Evolutionary conservation across 2,797 vertebrate species (phyloP), one percentile per base, ranked within the genome.

Genomic region (Coluber constrictor): DNA sequence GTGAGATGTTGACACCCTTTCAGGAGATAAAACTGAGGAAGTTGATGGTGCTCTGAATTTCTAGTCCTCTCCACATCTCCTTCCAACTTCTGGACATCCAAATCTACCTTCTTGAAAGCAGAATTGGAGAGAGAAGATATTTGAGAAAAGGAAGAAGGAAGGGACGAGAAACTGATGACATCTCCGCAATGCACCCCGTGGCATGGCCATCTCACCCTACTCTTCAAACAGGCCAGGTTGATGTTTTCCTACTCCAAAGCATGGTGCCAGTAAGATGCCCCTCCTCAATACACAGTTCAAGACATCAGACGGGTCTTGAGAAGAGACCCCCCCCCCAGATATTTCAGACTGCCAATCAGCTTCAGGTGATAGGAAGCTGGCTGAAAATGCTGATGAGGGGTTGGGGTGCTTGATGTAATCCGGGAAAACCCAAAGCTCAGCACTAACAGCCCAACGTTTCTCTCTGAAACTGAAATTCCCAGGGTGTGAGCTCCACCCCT

Each of bases 401-500:
- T 37, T 86, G 94, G 92, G 93, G 94, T 95, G 93, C 95, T 96
- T 93, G 95, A 96, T 96, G 96, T 57, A 94, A 97, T 96, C 92
- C 95, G 91, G 27, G 4, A 88, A 97, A 98, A 96, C 86, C 95
- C 95, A 92, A 1, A 94, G 96, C 97, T 97, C 97, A 98, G 98
- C 97, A 98, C 96, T 95, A 96, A 96, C 96, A 96, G 96, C 97
- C 97, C 97, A 97, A 98, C 95, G 96, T 94, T 47, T 96, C 70
- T 95, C 96, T 94, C 59, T 0, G 92, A 94, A 92, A 91, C 96
- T 96, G 93, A 94, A 92, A 95, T 95, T 96, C 97, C 93, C 88
- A 79, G 1, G 55, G 93, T 92, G 92, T 55, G 95, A 92, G 92
- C 74, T 94, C 94, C 94, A 0, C 93, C 56, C 94, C 25, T 0